Percentiles rank a stretch among this genome's conserved stretches.
Evolutionary conservation across 2,888 invertebrate species (phyloP).

Genomic region (Bruchidius siliquastri): DNA sequence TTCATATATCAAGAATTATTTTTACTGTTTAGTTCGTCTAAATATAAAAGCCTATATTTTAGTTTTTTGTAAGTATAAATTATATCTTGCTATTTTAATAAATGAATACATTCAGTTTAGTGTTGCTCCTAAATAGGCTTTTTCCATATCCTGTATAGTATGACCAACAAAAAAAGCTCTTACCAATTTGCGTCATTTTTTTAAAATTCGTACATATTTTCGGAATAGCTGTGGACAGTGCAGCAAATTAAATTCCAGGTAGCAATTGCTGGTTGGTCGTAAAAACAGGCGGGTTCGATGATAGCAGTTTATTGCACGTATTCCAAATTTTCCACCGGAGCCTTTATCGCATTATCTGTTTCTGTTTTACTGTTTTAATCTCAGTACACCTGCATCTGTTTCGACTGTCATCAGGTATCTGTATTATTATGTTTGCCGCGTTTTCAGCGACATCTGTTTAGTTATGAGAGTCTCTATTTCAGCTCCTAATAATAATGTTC

Average conservation of each 20-base stretch:
- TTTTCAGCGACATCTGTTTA: neutral
- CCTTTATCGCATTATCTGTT: neutral
- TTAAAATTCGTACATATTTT: neutral
- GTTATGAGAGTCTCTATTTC: neutral
- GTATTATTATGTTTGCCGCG: neutral
- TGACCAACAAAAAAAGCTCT: neutral
- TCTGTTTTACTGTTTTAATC: neutral
- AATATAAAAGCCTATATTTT: no score
- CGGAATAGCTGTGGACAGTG: neutral
- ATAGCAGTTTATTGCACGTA: neutral
- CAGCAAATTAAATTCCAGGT: neutral
- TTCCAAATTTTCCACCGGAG: neutral
- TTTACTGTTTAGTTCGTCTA: no score
- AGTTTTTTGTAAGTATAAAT: no score
- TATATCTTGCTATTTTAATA: no score
- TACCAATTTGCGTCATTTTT: neutral
- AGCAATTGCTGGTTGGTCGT: neutral
- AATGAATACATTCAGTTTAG: no score
- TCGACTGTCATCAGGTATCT: neutral
- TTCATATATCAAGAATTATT: no score
- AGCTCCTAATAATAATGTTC: no score
- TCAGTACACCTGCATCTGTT: neutral
- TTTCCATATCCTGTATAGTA: neutral
- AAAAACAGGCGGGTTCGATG: neutral
- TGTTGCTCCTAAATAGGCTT: neutral